These are phyloP conservation scores for Aphelenchoides fujianensis DNA, from an alignment of 1,140 invertebrate species.

Conservation along the genomic window DNA sequence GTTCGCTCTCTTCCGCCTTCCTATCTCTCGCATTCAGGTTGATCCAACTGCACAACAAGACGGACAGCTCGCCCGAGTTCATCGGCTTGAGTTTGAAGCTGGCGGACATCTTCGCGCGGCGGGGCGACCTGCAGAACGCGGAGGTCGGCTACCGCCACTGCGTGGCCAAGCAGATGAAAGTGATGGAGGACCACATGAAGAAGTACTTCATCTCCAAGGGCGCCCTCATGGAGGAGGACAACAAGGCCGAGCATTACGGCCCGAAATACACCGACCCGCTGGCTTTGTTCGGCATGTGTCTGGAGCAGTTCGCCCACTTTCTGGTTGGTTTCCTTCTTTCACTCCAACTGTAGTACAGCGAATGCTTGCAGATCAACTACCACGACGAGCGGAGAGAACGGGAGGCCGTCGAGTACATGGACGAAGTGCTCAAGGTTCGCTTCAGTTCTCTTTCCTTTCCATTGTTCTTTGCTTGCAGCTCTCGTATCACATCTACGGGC, in stretches of 20 bases:
- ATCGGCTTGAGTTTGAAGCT: conserved; percentile 59
- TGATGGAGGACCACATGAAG: conserved; percentile 50
- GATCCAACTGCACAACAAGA: conserved; percentile 52
- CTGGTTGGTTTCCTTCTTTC: conserved; percentile 38
- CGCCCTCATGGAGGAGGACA: conserved; percentile 38
- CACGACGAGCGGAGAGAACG: conserved; percentile 43
- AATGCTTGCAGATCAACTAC: conserved; percentile 47
- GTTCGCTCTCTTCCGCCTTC: conserved; percentile 21
- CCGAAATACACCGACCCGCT: conserved; percentile 56
- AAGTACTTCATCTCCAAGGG: conserved; percentile 54
- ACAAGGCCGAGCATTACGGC: conserved; percentile 49
- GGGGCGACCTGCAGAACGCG: conserved; percentile 53
- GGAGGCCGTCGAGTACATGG: conserved; percentile 59
- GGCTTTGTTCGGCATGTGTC: conserved; percentile 57
- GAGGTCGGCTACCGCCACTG: conserved; percentile 60
- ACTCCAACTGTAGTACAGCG: conserved; percentile 9
- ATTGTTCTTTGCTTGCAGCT: too few species aligned
- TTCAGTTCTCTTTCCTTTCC: conserved; percentile 32
- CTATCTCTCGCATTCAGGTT: conserved; percentile 33
- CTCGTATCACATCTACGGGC: conserved; percentile 58
- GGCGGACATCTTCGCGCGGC: conserved; percentile 56
- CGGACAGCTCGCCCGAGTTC: conserved; percentile 56
- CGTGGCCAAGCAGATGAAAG: conserved; percentile 53
- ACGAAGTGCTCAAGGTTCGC: conserved; percentile 58
- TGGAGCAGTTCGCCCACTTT: conserved; percentile 57